Evolutionary conservation across 2,113 vertebrate genomes (phyloP).

Genomic region (Phalacrocorax aristotelis): DNA sequence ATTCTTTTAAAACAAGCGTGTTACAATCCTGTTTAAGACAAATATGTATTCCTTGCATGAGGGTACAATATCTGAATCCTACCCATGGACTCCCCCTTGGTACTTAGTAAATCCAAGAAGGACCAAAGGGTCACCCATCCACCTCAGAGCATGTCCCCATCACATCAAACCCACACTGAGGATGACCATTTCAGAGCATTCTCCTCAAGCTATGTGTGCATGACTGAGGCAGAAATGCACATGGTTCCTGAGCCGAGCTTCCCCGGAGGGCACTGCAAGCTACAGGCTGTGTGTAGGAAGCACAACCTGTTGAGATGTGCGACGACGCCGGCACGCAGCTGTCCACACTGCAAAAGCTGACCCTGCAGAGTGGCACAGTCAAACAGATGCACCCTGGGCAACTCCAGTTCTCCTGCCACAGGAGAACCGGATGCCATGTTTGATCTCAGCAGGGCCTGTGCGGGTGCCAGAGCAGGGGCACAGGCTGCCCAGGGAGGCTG

Average conservation of each 20-base stretch:
- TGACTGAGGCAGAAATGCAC: neutral
- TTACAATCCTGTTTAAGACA: neutral
- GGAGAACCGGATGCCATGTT: too few species aligned
- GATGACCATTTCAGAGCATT: neutral
- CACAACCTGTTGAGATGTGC: neutral
- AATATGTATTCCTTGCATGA: neutral
- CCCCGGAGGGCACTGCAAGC: neutral
- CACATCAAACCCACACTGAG: rapidly evolving
- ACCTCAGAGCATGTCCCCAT: neutral
- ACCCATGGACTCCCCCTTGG: neutral
- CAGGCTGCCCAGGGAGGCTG: too few species aligned
- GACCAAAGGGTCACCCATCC: neutral
- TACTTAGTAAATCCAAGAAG: neutral
- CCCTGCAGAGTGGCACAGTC: rapidly evolving
- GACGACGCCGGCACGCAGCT: neutral
- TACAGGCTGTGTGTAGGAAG: neutral
- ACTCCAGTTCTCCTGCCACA: too few species aligned
- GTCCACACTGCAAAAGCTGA: rapidly evolving
- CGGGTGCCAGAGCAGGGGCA: too few species aligned
- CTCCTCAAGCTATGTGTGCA: neutral
- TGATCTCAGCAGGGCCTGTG: too few species aligned
- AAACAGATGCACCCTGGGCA: neutral
- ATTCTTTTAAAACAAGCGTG: neutral
- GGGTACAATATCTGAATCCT: neutral
- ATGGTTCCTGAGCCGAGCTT: neutral